Percentiles rank a stretch among this genome's conserved stretches.
Conservation (phyloP, 1,140 invertebrate species). For the Rhysida immarginata region DNA sequence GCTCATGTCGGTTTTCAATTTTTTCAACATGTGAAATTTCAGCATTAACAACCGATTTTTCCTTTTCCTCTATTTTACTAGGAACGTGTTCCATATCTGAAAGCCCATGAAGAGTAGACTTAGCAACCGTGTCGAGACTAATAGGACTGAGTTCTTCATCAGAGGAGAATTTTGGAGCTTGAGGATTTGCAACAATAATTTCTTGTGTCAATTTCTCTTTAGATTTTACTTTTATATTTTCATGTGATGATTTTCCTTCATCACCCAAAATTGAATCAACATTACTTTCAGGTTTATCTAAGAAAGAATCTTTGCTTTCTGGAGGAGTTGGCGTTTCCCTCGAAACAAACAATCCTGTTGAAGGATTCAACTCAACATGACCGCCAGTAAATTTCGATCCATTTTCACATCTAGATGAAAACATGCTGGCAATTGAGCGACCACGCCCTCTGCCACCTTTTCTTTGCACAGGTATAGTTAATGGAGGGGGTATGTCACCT, state of each 20-base stretch:
- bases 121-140: constrained; percentile 13
- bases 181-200: constrained; percentile 11
- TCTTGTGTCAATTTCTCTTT: neutral
- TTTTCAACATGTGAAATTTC: neutral
- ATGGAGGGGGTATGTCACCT: constrained; percentile 5
- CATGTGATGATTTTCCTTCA: neutral
- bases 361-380: neutral
- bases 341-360: neutral
- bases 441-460: neutral
- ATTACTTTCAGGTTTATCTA: too few relatives aligned
- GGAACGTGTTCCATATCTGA: constrained; percentile 14
- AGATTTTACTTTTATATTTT: neutral
- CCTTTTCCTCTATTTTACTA: neutral
- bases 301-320: too few relatives aligned
- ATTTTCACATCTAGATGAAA: neutral
- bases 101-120: constrained; percentile 16
- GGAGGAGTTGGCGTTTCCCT: neutral
- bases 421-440: neutral
- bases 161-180: constrained; percentile 17
- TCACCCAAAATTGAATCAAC: too few relatives aligned
- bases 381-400: neutral
- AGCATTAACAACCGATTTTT: neutral
- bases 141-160: constrained; percentile 15
- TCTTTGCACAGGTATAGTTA: neutral
- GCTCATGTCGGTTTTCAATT: neutral